phyloP scores from a whole-genome alignment of 2,113 vertebrate genomes.

The Corythaixoides concolor region DNA sequence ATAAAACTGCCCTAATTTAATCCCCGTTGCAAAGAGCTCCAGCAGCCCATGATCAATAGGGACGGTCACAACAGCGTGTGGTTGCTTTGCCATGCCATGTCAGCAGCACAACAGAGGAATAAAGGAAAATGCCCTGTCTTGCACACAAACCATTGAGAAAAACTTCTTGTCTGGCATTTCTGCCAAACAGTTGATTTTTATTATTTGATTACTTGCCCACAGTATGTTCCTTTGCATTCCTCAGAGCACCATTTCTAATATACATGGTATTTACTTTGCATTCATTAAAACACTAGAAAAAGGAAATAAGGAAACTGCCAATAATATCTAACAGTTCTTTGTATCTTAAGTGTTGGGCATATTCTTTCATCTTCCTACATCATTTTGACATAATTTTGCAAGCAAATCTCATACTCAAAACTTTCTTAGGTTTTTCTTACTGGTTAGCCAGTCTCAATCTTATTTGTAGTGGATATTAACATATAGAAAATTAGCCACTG shows the following conservation, averaged over 20 bases:
- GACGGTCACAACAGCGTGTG: not conserved
- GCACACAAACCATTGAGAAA: not conserved
- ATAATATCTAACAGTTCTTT: not conserved
- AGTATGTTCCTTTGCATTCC: not conserved
- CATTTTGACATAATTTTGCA: not conserved
- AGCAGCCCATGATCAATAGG: constrained; percentile 6
- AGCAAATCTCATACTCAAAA: not conserved
- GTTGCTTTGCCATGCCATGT: not conserved
- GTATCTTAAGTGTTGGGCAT: fast-evolving
- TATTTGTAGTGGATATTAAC: not conserved
- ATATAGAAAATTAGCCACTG: not conserved
- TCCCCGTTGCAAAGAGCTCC: not conserved
- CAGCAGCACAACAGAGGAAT: not conserved
- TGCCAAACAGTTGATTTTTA: not conserved
- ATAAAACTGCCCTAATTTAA: constrained; percentile 9
- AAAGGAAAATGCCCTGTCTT: not conserved
- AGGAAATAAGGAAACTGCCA: not conserved
- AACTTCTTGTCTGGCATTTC: not conserved
- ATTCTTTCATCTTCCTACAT: not conserved
- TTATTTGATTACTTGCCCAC: not conserved
- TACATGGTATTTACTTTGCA: not conserved
- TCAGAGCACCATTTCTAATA: not conserved
- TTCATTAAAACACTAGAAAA: not conserved
- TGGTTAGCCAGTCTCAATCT: not conserved
- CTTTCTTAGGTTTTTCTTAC: not conserved